Conservation (phyloP, 2,797 vertebrate species). For the Sebastes trivittatus region DNA sequence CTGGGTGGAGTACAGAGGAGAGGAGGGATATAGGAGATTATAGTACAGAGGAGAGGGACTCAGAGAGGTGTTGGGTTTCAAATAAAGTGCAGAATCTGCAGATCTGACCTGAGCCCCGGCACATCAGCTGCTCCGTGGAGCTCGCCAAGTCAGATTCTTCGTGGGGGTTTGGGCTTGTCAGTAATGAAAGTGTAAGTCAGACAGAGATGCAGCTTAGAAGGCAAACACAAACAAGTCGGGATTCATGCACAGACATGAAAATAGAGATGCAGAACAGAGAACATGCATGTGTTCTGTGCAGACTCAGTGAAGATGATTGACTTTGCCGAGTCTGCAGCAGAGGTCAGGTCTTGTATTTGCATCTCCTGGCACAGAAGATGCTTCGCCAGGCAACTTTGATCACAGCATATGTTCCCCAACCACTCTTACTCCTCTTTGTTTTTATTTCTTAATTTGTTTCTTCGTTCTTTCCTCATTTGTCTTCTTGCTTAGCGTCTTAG, state of each 20-base stretch:
- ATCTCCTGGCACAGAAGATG: slow-evolving; percentile 64
- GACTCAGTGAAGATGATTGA: slow-evolving; percentile 42
- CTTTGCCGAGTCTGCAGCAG: slow-evolving; percentile 66
- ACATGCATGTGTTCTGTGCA: neutral
- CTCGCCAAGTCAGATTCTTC: slow-evolving; percentile 61
- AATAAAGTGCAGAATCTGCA: slow-evolving; percentile 73
- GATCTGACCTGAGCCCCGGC: slow-evolving; percentile 54
- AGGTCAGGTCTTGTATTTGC: slow-evolving; percentile 68
- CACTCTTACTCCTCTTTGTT: slow-evolving; percentile 11
- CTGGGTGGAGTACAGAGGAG: slow-evolving; percentile 3
- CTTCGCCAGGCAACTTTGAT: slow-evolving; percentile 57
- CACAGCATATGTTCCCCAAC: slow-evolving; percentile 42
- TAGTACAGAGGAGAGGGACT: slow-evolving; percentile 21
- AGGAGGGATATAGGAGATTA: neutral
- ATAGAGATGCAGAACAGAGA: neutral
- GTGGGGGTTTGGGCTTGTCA: slow-evolving; percentile 42
- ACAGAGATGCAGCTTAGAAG: neutral
- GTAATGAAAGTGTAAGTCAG: slow-evolving; percentile 27
- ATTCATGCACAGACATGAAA: neutral
- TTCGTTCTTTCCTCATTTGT: slow-evolving; percentile 18
- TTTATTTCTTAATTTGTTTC: slow-evolving; percentile 21
- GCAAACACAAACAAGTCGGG: slow-evolving; percentile 7
- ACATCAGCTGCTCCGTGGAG: slow-evolving; percentile 37
- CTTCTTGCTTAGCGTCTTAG: neutral
- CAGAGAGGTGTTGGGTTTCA: slow-evolving; percentile 60